A percentile compares a stretch with the other conserved stretches of the same genome.
Evolutionary conservation across 2,888 invertebrate species (phyloP).

Genomic region (Drosophila anomelani): DNA sequence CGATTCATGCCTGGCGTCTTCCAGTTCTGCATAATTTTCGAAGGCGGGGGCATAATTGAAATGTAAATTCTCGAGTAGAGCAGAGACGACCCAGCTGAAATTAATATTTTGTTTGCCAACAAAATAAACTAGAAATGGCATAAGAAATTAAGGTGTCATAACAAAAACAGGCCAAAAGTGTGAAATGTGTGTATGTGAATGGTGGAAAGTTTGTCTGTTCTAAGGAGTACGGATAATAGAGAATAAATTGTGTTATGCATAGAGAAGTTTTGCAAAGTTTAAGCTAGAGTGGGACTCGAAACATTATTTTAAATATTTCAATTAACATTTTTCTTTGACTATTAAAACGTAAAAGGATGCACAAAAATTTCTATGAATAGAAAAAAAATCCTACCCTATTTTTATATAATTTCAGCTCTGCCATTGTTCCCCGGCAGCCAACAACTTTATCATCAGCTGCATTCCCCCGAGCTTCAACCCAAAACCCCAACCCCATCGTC

Average conservation of each 20-base stretch:
- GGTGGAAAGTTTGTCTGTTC: neutral
- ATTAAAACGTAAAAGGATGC: neutral
- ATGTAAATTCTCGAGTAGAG: conserved; percentile 66
- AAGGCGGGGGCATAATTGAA: conserved; percentile 65
- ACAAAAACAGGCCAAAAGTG: conserved; percentile 17
- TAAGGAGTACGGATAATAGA: neutral
- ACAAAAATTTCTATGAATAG: neutral
- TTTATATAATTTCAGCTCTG: neutral
- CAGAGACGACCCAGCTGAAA: conserved; percentile 50
- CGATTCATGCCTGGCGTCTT: conserved; percentile 36
- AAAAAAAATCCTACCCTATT: neutral
- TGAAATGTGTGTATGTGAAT: conserved; percentile 3
- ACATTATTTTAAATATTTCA: neutral
- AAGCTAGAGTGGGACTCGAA: neutral
- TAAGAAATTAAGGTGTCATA: conserved; percentile 13
- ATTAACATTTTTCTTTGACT: neutral
- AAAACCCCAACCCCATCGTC: conserved; percentile 1
- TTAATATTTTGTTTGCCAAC: conserved; percentile 61
- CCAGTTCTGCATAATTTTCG: conserved; percentile 43
- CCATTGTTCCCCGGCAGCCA: conserved; percentile 2
- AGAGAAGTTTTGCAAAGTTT: neutral
- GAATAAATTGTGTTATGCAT: neutral
- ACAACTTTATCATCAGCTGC: conserved; percentile 19
- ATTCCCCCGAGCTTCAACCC: conserved; percentile 2
- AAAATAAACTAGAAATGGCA: conserved; percentile 47